Conservation (phyloP, 2,113 vertebrate genomes). For the Phylloscopus trochiloides region DNA sequence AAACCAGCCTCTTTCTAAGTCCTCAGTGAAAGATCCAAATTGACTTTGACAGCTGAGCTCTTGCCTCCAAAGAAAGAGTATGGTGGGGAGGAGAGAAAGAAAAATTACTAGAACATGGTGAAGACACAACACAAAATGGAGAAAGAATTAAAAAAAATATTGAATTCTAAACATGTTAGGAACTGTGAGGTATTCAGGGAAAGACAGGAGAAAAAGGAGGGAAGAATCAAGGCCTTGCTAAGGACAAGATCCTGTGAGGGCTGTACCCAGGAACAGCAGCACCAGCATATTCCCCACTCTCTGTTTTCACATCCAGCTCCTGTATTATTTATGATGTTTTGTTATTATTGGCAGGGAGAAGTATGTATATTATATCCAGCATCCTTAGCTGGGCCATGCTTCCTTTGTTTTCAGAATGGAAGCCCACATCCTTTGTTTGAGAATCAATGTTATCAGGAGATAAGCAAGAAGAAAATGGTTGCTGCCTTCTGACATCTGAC, state of each 20-base stretch:
- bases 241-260: not conserved
- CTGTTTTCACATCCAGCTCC: slow-evolving; percentile 38
- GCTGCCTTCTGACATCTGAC: slow-evolving; percentile 74
- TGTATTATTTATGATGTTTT: slow-evolving; percentile 62
- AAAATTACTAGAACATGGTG: not conserved
- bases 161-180: not conserved
- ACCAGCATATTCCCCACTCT: not conserved
- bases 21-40: not conserved
- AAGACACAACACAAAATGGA: not conserved
- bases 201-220: not conserved
- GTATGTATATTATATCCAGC: slow-evolving; percentile 48
- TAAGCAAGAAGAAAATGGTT: slow-evolving; percentile 74
- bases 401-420: slow-evolving; percentile 76
- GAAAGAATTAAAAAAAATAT: not conserved
- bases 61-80: not conserved
- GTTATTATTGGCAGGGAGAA: slow-evolving; percentile 55
- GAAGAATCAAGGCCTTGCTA: not conserved
- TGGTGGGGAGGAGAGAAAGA: not conserved
- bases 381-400: slow-evolving; percentile 58
- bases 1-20: not conserved
- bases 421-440: slow-evolving; percentile 75
- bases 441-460: slow-evolving; percentile 75
- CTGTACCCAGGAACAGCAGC: not conserved
- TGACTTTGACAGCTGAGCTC: not conserved
- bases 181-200: not conserved